These are phyloP conservation scores for Psylliodes chrysocephalus DNA, from an alignment of 2,888 invertebrate genomes.

Conservation along the genomic window DNA sequence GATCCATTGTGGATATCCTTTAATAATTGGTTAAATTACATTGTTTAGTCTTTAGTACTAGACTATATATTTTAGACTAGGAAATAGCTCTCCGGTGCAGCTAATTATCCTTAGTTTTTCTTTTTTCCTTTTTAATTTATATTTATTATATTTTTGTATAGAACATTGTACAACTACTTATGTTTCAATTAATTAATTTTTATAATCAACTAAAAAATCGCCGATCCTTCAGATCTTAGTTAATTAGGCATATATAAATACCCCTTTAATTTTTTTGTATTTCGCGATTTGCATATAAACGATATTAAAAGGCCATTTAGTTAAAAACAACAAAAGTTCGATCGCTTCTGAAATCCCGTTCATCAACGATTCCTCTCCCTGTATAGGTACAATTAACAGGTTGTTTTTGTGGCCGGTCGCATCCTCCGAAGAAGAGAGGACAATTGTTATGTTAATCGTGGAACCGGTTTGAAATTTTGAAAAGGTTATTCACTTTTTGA, in stretches of 20 bases:
- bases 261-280: constrained; percentile 2
- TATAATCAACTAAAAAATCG: too few relatives aligned
- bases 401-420: constrained; percentile 58
- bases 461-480: constrained; percentile 63
- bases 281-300: constrained; percentile 10
- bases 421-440: constrained; percentile 55
- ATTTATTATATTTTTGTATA: too few relatives aligned
- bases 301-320: constrained; percentile 10
- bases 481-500: constrained; percentile 64
- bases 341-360: constrained; percentile 15
- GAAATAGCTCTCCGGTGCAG: too few relatives aligned
- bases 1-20: too few relatives aligned
- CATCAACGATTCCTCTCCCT: constrained; percentile 34
- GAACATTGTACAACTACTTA: too few relatives aligned
- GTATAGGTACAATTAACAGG: constrained; percentile 62
- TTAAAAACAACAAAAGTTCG: constrained; percentile 8
- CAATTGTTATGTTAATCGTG: constrained; percentile 65
- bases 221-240: too few relatives aligned
- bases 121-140: too few relatives aligned
- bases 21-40: too few relatives aligned
- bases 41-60: too few relatives aligned
- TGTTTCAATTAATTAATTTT: too few relatives aligned
- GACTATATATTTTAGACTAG: too few relatives aligned
- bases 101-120: too few relatives aligned
- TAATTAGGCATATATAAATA: constrained; percentile 1